Evolutionary conservation across 2,888 invertebrate genomes (phyloP).

Genomic region (Ormyrus rosae): DNA sequence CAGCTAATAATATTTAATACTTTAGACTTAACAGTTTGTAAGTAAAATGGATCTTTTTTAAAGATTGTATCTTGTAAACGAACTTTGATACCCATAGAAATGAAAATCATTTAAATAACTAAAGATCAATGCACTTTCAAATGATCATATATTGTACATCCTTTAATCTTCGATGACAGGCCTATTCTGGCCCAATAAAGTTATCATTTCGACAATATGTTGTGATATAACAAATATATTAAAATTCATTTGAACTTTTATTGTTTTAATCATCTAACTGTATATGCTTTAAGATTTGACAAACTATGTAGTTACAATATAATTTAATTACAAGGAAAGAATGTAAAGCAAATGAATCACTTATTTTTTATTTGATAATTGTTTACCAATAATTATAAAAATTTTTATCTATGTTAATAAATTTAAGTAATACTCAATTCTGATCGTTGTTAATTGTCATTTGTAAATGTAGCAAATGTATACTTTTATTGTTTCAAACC

Average conservation of each 20-base stretch:
- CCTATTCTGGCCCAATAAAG: constrained; percentile 13
- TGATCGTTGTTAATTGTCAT: too few relatives aligned
- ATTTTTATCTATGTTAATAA: constrained; percentile 21
- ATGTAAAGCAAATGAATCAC: neutral
- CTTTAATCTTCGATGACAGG: constrained; percentile 4
- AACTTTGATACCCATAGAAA: constrained; percentile 38
- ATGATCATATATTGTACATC: constrained; percentile 20
- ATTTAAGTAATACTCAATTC: neutral
- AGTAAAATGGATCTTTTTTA: constrained; percentile 45
- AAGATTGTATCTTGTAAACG: constrained; percentile 23
- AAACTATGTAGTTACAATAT: neutral
- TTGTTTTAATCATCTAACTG: neutral
- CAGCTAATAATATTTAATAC: constrained; percentile 61
- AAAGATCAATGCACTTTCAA: constrained; percentile 12
- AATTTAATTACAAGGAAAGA: neutral
- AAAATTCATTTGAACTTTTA: constrained; percentile 26
- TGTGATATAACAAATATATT: constrained; percentile 42
- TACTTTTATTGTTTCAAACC: neutral
- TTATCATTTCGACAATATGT: constrained; percentile 28
- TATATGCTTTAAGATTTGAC: constrained; percentile 4
- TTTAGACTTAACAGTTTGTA: constrained; percentile 46
- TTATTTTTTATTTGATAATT: constrained; percentile 25
- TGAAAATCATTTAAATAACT: constrained; percentile 14
- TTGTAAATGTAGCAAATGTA: neutral
- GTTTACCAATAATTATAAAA: constrained; percentile 20